phyloP scores from a whole-genome alignment of 1,140 invertebrate genomes.

The Drosophila saltans region DNA sequence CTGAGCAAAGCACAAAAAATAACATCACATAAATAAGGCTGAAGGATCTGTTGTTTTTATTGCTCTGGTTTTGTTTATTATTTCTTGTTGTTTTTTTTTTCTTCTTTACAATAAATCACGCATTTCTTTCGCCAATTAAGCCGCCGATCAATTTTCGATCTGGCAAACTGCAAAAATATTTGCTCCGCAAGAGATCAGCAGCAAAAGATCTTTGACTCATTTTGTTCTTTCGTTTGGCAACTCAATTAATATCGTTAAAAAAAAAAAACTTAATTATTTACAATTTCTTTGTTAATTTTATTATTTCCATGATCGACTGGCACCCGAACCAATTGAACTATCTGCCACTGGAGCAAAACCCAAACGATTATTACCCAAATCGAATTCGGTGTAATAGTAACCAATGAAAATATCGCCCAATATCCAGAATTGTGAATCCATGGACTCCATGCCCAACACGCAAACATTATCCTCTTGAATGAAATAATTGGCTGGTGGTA shows the following conservation, averaged over 20 bases:
- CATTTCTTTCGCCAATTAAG: conserved; percentile 63
- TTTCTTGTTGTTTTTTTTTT: conserved; percentile 15
- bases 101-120: conserved; percentile 69
- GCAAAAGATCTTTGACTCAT: neutral
- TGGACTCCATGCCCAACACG: conserved; percentile 43
- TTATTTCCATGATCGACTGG: conserved; percentile 26
- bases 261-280: neutral
- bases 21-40: conserved; percentile 73
- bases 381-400: conserved; percentile 89
- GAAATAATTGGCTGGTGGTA: conserved; percentile 57
- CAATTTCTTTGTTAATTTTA: conserved; percentile 2
- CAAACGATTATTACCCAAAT: conserved; percentile 87
- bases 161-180: conserved; percentile 18
- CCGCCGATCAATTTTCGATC: conserved; percentile 46
- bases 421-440: conserved; percentile 66
- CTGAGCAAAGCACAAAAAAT: conserved; percentile 61
- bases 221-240: neutral
- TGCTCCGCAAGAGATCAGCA: too few relatives aligned
- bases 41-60: conserved; percentile 24
- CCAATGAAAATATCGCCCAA: conserved; percentile 88
- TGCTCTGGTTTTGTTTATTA: conserved; percentile 11
- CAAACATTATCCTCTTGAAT: conserved; percentile 35
- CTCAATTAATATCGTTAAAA: neutral
- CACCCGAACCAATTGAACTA: neutral
- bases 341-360: conserved; percentile 84